phyloP scores from a whole-genome alignment of 2,797 vertebrate species.

The Trematomus bernacchii region DNA sequence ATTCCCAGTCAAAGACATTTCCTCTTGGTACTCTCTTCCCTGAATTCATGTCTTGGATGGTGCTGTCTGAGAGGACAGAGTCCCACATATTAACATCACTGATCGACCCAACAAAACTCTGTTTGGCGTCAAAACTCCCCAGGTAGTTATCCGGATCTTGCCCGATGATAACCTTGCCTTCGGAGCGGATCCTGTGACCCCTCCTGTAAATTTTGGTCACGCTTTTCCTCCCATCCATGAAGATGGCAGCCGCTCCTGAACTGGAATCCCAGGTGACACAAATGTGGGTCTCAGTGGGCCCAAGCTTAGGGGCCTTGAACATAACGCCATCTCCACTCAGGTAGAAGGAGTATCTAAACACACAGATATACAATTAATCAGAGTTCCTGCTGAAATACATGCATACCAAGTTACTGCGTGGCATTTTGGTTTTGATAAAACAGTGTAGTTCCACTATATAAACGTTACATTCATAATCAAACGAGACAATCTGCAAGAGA shows the following conservation, averaged over 20 bases:
- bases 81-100: conserved; percentile 70
- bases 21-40: rapidly evolving
- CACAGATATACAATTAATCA: background rate
- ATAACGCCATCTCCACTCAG: background rate
- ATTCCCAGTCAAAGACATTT: conserved; percentile 64
- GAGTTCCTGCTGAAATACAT: background rate
- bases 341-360: conserved; percentile 47
- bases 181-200: conserved; percentile 1
- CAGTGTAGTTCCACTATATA: no score
- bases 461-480: no score
- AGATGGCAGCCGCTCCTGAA: conserved; percentile 14
- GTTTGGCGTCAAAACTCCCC: background rate
- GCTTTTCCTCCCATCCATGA: conserved; percentile 61
- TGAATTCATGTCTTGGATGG: rapidly evolving
- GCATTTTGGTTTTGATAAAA: no score
- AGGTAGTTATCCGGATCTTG: conserved; percentile 67
- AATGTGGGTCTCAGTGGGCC: conserved; percentile 63
- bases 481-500: no score
- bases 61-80: rapidly evolving
- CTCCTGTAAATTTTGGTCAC: conserved; percentile 61
- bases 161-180: conserved; percentile 62
- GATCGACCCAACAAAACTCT: conserved; percentile 77
- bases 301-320: conserved; percentile 49
- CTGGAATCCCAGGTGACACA: conserved; percentile 73
- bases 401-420: no score